Evolutionary conservation across 2,888 invertebrate species (phyloP).

Genomic region (Lysandra coridon): DNA sequence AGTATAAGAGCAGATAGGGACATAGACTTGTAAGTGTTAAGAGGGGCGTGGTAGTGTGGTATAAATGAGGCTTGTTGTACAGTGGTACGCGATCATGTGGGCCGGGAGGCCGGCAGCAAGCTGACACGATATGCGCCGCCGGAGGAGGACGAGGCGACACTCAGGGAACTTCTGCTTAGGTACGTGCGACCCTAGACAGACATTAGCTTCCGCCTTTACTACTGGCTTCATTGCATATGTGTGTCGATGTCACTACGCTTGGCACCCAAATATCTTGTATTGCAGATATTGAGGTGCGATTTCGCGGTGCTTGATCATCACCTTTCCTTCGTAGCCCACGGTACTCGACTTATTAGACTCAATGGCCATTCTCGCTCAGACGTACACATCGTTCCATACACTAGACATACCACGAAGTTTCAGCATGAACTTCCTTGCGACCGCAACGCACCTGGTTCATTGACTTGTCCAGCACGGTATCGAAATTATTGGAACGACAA

Average conservation of each 20-base stretch:
- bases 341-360: conserved; percentile 56
- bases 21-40: background rate
- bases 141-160: conserved; percentile 95
- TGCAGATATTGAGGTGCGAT: conserved; percentile 67
- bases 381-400: background rate
- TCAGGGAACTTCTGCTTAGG: conserved; percentile 97
- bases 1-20: background rate
- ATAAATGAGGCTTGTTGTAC: conserved; percentile 74
- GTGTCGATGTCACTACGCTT: conserved; percentile 66
- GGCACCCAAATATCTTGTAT: conserved; percentile 74
- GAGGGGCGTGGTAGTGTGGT: conserved; percentile 41
- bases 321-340: conserved; percentile 57
- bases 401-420: conserved; percentile 33
- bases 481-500: background rate
- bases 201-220: conserved; percentile 69
- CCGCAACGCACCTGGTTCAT: conserved; percentile 22
- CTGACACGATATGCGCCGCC: conserved; percentile 90
- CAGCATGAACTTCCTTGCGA: conserved; percentile 34
- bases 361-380: conserved; percentile 56
- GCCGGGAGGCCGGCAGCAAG: conserved; percentile 81
- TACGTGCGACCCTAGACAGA: conserved; percentile 76
- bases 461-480: conserved; percentile 13
- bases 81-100: conserved; percentile 80
- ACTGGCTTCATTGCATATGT: conserved; percentile 67
- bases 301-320: conserved; percentile 58